phyloP scores from a whole-genome alignment of 2,113 vertebrate genomes.

The Pomatorhinus ruficollis region DNA sequence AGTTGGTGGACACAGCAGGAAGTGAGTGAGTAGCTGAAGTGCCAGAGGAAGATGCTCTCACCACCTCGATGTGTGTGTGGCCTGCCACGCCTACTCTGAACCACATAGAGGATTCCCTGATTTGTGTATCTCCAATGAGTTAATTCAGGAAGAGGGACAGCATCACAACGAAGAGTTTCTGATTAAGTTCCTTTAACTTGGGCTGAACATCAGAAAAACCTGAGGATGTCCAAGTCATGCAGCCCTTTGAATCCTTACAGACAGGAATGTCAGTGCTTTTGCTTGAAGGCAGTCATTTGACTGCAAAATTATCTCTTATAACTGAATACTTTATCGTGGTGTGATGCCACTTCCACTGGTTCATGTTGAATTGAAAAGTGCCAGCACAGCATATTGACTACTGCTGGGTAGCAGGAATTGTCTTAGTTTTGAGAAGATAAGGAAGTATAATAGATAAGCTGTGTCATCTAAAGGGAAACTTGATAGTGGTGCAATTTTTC shows the following conservation, averaged over 20 bases:
- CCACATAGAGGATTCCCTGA: background rate
- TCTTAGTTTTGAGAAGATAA: background rate
- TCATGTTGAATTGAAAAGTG: background rate
- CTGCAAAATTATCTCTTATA: background rate
- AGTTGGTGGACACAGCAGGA: background rate
- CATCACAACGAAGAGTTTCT: background rate
- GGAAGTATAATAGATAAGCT: background rate
- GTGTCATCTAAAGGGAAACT: background rate
- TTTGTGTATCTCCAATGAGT: background rate
- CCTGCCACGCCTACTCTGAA: background rate
- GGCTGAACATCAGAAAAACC: background rate
- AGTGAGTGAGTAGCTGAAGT: background rate
- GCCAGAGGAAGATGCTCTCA: background rate
- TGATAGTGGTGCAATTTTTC: background rate
- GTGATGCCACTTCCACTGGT: background rate
- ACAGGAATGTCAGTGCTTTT: background rate
- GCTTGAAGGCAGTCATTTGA: background rate
- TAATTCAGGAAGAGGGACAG: background rate
- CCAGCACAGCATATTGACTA: background rate
- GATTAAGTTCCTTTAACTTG: background rate
- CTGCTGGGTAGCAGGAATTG: background rate
- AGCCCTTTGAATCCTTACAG: background rate
- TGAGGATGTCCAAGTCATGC: background rate
- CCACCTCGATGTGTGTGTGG: fast-evolving
- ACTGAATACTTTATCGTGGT: background rate